phyloP scores from a whole-genome alignment of 2,113 vertebrate species.

The Oostethus manadensis region DNA sequence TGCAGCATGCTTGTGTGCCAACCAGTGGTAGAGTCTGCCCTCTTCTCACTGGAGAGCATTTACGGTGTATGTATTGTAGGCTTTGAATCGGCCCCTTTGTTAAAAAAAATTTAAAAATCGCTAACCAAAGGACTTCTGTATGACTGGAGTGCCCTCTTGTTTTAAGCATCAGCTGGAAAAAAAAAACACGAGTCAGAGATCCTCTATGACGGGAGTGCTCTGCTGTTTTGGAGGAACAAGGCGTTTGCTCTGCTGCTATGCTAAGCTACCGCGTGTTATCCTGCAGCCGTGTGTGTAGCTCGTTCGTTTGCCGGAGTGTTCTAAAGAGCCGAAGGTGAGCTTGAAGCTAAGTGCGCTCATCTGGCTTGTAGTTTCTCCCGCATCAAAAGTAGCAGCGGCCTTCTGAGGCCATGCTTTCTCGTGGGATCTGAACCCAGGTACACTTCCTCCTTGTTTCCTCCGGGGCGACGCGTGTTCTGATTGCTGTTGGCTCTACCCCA shows the following conservation, averaged over 20 bases:
- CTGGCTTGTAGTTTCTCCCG: conserved; percentile 74
- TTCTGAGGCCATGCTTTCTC: conserved; percentile 75
- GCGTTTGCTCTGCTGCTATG: too few relatives aligned
- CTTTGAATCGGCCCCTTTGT: too few relatives aligned
- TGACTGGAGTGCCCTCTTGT: too few relatives aligned
- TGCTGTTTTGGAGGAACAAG: too few relatives aligned
- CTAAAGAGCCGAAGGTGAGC: neutral
- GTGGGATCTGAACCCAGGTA: conserved; percentile 78
- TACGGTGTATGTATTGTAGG: neutral
- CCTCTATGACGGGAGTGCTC: too few relatives aligned
- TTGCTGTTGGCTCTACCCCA: neutral
- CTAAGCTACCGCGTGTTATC: too few relatives aligned
- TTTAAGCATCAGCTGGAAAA: neutral
- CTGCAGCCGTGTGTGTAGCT: neutral
- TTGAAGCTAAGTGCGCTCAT: conserved; percentile 59
- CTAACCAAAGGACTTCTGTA: too few relatives aligned
- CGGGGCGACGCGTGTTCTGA: neutral
- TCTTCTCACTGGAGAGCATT: neutral
- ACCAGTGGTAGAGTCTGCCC: conserved; percentile 6
- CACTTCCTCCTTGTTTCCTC: conserved; percentile 14
- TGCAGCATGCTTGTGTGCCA: conserved; percentile 18
- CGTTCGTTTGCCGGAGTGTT: neutral
- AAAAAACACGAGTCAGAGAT: neutral
- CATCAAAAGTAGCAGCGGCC: conserved; percentile 65
- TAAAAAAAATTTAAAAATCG: too few relatives aligned